phyloP scores from a whole-genome alignment of 2,797 vertebrate genomes.

The Enteromius afrohamiltoni region DNA sequence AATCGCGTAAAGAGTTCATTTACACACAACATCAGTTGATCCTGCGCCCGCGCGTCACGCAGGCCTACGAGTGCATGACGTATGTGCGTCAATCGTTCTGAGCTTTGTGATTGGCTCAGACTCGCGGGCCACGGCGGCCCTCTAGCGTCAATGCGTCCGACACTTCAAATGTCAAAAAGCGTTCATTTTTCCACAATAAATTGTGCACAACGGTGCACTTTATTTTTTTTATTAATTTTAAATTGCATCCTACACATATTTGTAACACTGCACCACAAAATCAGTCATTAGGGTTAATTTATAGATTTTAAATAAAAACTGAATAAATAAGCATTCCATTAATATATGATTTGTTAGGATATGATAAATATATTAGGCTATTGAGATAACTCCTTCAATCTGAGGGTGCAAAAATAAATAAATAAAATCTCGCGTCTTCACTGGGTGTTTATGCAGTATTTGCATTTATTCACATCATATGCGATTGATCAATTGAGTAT shows the following conservation, averaged over 20 bases:
- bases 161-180: background rate
- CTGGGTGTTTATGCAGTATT: no score
- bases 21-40: background rate
- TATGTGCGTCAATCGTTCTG: slow-evolving; percentile 3
- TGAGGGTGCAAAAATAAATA: no score
- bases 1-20: background rate
- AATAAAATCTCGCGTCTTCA: no score
- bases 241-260: background rate
- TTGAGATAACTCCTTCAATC: background rate
- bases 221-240: background rate
- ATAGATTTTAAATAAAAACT: background rate
- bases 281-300: background rate
- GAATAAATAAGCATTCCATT: background rate
- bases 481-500: no score
- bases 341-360: background rate
- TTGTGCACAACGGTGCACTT: background rate
- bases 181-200: background rate
- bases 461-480: no score
- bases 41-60: background rate
- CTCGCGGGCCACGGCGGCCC: background rate
- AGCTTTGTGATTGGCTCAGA: slow-evolving; percentile 29
- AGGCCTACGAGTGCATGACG: background rate
- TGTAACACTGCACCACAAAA: background rate
- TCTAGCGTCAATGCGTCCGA: background rate
- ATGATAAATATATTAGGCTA: background rate